A percentile compares a stretch with the other conserved stretches of the same genome.
Evolutionary conservation across 2,888 invertebrate species (phyloP).

Genomic region (Halictus quadricinctus): DNA sequence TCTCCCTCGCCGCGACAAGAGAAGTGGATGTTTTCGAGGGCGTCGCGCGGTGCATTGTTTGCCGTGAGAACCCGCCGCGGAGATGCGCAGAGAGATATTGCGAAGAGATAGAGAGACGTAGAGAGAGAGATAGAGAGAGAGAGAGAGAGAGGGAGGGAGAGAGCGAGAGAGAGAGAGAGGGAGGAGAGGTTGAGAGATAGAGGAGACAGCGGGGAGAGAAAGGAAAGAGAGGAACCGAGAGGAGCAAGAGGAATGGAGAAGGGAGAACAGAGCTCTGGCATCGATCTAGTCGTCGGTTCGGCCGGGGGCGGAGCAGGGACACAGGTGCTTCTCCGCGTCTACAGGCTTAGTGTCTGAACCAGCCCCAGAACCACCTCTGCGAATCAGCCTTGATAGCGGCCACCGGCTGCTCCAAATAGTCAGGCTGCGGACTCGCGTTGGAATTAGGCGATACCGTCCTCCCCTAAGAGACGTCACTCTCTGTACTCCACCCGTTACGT

Average conservation of each 20-base stretch:
- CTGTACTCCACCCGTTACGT: slow-evolving; percentile 30
- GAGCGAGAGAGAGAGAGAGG: slow-evolving; percentile 33
- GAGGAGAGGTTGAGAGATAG: slow-evolving; percentile 24
- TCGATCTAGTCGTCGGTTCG: slow-evolving; percentile 78
- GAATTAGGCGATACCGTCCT: slow-evolving; percentile 61
- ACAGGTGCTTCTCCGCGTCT: slow-evolving; percentile 79
- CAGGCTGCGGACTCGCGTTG: slow-evolving; percentile 52
- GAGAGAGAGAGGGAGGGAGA: slow-evolving; percentile 46
- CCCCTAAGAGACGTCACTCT: slow-evolving; percentile 40
- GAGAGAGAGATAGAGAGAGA: slow-evolving; percentile 24
- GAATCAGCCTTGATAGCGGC: slow-evolving; percentile 71
- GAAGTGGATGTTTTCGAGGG: slow-evolving; percentile 78
- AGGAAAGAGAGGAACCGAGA: slow-evolving; percentile 39
- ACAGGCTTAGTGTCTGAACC: slow-evolving; percentile 78
- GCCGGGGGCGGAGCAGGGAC: slow-evolving; percentile 77
- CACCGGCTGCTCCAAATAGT: slow-evolving; percentile 68
- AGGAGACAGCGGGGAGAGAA: slow-evolving; percentile 44
- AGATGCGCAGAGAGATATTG: slow-evolving; percentile 76
- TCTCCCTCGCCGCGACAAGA: slow-evolving; percentile 72
- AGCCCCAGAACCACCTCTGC: slow-evolving; percentile 75
- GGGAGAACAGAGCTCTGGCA: slow-evolving; percentile 71
- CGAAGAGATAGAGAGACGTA: slow-evolving; percentile 56
- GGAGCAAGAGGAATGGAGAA: slow-evolving; percentile 56
- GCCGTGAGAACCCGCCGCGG: slow-evolving; percentile 75
- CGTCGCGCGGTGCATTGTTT: slow-evolving; percentile 76